Percentiles rank a stretch among this genome's conserved stretches.
Conservation (phyloP, 64 coral and sea anemone species). For the Astreopora myriophthalma region DNA sequence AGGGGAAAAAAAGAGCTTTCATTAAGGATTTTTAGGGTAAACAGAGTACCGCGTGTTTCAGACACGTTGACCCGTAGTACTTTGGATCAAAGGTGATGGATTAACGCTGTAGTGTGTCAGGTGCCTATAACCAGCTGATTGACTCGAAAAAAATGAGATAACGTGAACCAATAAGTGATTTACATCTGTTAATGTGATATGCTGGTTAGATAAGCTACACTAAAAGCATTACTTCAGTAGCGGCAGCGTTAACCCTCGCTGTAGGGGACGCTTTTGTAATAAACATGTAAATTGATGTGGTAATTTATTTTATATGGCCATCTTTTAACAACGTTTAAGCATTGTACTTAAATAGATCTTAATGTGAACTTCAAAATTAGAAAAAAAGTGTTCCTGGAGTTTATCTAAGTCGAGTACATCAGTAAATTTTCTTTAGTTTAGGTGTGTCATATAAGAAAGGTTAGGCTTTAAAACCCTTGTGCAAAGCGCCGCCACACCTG, state of each 20-base stretch:
- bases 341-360: no score
- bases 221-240: not conserved
- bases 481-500: not conserved
- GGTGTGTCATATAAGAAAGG: not conserved
- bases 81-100: not conserved
- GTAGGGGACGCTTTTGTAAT: not conserved
- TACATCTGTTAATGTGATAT: not conserved
- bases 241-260: not conserved
- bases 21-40: not conserved
- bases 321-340: no score
- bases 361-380: no score
- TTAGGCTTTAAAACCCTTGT: not conserved
- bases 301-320: not conserved
- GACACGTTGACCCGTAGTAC: constrained; percentile 20
- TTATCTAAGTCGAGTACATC: no score
- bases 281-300: not conserved
- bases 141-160: not conserved
- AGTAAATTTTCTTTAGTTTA: not conserved
- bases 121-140: not conserved
- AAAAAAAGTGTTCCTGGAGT: not conserved
- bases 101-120: not conserved
- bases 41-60: not conserved
- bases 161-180: not conserved
- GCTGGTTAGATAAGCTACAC: not conserved
- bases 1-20: not conserved